Conservation (phyloP, 2,797 vertebrate species). For the Huso huso region DNA sequence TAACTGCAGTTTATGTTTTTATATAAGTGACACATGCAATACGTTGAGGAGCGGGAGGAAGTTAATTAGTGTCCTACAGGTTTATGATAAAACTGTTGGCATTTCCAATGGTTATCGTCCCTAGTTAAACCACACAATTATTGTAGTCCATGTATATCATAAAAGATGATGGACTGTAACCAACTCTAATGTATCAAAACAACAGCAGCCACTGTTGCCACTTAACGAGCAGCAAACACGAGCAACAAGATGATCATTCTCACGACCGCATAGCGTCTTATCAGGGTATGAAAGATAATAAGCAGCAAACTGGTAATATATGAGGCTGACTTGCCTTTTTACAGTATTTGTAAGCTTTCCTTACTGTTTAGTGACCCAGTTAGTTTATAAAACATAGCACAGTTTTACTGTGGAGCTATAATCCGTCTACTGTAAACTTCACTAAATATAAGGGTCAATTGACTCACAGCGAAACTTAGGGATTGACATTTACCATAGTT, state of each 20-base stretch:
- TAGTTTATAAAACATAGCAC: constrained; percentile 7
- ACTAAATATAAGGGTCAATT: too few relatives aligned
- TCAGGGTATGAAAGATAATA: constrained; percentile 9
- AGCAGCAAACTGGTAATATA: constrained; percentile 11
- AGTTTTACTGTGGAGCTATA: background rate
- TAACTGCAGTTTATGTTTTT: too few relatives aligned
- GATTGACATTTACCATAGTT: too few relatives aligned
- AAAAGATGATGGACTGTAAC: constrained; percentile 12
- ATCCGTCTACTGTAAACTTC: background rate
- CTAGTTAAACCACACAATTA: constrained; percentile 13
- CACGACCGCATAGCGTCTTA: constrained; percentile 11
- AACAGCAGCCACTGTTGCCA: background rate
- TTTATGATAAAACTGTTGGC: too few relatives aligned
- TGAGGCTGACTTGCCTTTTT: constrained; percentile 15
- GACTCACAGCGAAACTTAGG: too few relatives aligned
- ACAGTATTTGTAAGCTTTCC: background rate
- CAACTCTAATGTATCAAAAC: constrained; percentile 1
- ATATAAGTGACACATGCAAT: too few relatives aligned
- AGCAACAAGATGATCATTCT: background rate
- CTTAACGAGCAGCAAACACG: constrained; percentile 1
- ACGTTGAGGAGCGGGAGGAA: too few relatives aligned
- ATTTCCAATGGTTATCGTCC: constrained; percentile 5
- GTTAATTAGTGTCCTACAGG: too few relatives aligned
- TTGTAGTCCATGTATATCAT: constrained; percentile 16
- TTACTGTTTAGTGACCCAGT: constrained; percentile 9